Base-by-base conservation (phyloP, 2,113 vertebrate species). In the Gobiocypris rarus region DNA sequence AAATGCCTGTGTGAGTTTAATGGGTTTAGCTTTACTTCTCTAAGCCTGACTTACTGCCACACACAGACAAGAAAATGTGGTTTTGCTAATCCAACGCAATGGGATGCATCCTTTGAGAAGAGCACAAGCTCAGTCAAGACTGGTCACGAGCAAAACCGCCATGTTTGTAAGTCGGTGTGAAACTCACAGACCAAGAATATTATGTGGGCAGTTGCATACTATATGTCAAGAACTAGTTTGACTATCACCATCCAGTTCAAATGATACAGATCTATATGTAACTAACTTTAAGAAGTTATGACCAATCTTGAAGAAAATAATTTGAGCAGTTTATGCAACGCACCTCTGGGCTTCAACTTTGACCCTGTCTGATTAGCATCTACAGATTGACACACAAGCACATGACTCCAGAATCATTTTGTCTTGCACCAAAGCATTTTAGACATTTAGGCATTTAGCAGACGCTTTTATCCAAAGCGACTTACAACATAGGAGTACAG, bases 121-220 rank as follows among this genome's bases (percentile, higher is more conserved):
- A 41, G 34, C 70, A 84, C 82, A 59, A 75, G 85, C 31, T 75
- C 75, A 56, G 56, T 38, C 4, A 19, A 77, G 75, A 41, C 11
- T 4, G 10, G 76, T 84, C 58, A 79, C 4, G 17, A 76, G 74
- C 24, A 8, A 28, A n/a, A 50, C 10, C 3, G 9, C 14, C 26
- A 22, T 13, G 54, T 45, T 10, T 71, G 13, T 50, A 14, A 41
- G 9, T 10, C n/a, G 24, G 24, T 24, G 8, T 6, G 22, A 19
- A 9, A 28, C 9, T 28, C 22, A n/a, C 22, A 9, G 56, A 78
- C 63, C n/a, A 24, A 6, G n/a, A 78, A 45, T 19, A 6, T 54
- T 54, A 17, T 52, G 50, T 54, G 63, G 63, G 13, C 28, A 67
- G 28, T 65, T 65, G 61, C n/a, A n/a, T n/a, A n/a, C n/a, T 26